Evolutionary conservation across 2,888 invertebrate genomes (phyloP), one percentile per base, ranked within the genome.

Genomic region (Phyto melanocephala): DNA sequence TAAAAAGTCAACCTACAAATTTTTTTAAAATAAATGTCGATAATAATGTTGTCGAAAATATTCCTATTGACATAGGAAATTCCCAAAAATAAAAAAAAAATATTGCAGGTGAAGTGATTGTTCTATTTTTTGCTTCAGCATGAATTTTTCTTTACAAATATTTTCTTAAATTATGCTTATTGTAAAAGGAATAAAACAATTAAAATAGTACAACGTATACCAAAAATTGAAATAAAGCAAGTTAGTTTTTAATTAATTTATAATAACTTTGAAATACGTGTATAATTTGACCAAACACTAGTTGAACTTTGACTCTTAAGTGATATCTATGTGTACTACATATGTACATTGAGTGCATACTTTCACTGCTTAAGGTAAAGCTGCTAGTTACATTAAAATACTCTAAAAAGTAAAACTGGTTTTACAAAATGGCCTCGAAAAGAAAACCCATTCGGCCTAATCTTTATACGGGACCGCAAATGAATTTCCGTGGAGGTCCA

Each of bases 401-500:
- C 47, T 28, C 37, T 15, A 17, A 28, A 5, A 35, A 35, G 15
- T 42, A 50, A 17, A 20, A 24, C 17, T 0, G 67, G 62, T 24
- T 28, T 28, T 28, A 28, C 6, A 77, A 45, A 40, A 92, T 92
- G 92, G 91, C 92, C 50, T 88, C 92, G 6, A 92, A 91, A 87
- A 87, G 92, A 68, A 90, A 90, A 76, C 91, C 91, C 5, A 83
- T 91, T 45, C 90, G 90, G n/a, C 87, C 88, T 1, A 87, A 86
- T 54, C 17, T 77, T n/a, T 68, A 83, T 8, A 85, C 85, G 35
- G 75, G 86, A 3, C 85, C 88, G 4, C 92, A 92, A 71, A 90
- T 94, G 90, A 94, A 94, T 89, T 94, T 94, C 88, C 92, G 94
- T 56, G 89, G 92, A 65, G 92, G 92, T 79, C 88, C 90, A 7